phyloP scores from a whole-genome alignment of 2,113 vertebrate species.

The Rhea americana region DNA sequence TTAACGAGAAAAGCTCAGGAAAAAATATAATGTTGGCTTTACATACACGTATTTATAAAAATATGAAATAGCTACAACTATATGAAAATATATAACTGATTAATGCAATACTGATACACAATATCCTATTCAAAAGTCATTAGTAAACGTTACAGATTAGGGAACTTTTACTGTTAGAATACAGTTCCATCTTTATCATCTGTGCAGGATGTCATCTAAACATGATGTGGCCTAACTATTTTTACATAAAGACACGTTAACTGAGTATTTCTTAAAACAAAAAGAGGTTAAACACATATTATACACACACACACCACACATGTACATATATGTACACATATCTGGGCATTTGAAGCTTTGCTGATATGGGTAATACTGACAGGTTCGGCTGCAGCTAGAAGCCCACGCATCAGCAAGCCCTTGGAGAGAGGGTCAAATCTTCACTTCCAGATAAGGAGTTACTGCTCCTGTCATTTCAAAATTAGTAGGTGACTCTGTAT shows the following conservation, averaged over 20 bases:
- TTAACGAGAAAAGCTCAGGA: not conserved
- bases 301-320: too few species aligned
- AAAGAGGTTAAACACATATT: not conserved
- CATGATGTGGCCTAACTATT: not conserved
- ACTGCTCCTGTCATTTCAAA: not conserved
- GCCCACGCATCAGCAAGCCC: not conserved
- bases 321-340: too few species aligned
- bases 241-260: not conserved
- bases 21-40: not conserved
- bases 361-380: not conserved
- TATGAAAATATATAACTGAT: not conserved
- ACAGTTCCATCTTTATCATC: not conserved
- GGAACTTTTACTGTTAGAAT: not conserved
- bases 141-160: not conserved
- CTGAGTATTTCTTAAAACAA: not conserved
- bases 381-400: not conserved
- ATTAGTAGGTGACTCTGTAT: not conserved
- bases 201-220: not conserved
- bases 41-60: not conserved
- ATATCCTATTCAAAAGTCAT: not conserved
- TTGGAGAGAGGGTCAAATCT: not conserved
- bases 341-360: not conserved
- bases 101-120: not conserved
- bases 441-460: not conserved
- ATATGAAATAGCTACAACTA: not conserved